Evolutionary conservation across 2,888 invertebrate genomes (phyloP).

Genomic region (Empis livida): DNA sequence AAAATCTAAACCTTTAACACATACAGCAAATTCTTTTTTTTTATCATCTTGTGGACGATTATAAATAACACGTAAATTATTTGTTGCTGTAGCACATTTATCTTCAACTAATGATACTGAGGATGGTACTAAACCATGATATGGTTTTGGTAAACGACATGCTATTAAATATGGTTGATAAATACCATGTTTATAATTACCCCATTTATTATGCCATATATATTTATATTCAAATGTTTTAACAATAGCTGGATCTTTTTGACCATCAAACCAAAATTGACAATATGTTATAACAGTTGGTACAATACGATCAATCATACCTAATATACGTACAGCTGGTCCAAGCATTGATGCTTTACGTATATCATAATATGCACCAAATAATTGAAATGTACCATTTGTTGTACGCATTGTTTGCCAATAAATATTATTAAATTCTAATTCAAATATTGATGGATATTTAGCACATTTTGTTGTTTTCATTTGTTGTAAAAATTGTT

Average conservation of each 20-base stretch:
- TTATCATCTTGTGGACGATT: slow-evolving; percentile 49
- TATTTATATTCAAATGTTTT: slow-evolving; percentile 83
- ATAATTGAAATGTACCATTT: slow-evolving; percentile 82
- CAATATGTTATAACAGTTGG: slow-evolving; percentile 72
- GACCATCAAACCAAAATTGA: slow-evolving; percentile 81
- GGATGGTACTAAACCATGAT: slow-evolving; percentile 60
- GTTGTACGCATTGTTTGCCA: slow-evolving; percentile 77
- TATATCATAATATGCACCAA: slow-evolving; percentile 79
- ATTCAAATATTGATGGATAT: slow-evolving; percentile 78
- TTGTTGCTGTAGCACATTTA: slow-evolving; percentile 73
- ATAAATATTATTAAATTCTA: slow-evolving; percentile 86
- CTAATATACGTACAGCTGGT: slow-evolving; percentile 70
- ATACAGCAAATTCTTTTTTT: slow-evolving; percentile 77
- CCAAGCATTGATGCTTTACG: slow-evolving; percentile 65
- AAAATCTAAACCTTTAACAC: slow-evolving; percentile 89
- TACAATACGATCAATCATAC: slow-evolving; percentile 81
- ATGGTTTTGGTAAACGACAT: slow-evolving; percentile 69
- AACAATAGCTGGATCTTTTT: slow-evolving; percentile 66
- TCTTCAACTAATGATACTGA: slow-evolving; percentile 77
- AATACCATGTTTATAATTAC: slow-evolving; percentile 80
- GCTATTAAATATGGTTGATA: slow-evolving; percentile 85
- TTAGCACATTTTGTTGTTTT: slow-evolving; percentile 63
- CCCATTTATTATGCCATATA: slow-evolving; percentile 91
- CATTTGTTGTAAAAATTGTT: slow-evolving; percentile 41
- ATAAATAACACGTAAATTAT: slow-evolving; percentile 71